phyloP scores from a whole-genome alignment of 92 coral and sea anemone species.

The Porites lobata region DNA sequence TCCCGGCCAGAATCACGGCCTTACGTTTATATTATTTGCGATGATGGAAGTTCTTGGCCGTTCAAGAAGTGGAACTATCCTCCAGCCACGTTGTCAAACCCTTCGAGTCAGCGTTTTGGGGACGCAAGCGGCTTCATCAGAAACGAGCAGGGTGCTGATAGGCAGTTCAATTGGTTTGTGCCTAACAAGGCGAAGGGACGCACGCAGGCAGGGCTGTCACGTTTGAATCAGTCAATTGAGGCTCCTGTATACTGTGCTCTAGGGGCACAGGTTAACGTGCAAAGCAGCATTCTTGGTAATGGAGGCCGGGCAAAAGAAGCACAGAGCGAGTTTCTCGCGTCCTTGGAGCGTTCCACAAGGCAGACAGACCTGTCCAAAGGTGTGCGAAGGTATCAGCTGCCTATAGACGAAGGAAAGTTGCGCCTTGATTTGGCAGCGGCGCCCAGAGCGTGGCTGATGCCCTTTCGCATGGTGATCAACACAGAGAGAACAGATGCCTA shows the following conservation, averaged over 20 bases:
- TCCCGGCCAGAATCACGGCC: too few relatives aligned
- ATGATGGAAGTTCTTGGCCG: too few relatives aligned
- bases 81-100: too few relatives aligned
- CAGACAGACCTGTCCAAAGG: constrained; percentile 18
- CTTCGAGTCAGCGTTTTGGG: too few relatives aligned
- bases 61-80: too few relatives aligned
- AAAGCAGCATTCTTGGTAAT: neutral
- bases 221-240: constrained; percentile 1
- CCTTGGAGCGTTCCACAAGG: constrained; percentile 5
- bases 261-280: constrained; percentile 29
- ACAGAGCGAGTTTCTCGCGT: constrained; percentile 10
- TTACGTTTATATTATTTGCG: too few relatives aligned
- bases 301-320: constrained; percentile 35
- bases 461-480: constrained; percentile 3
- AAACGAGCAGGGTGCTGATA: too few relatives aligned
- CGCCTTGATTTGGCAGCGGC: constrained; percentile 22
- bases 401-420: constrained; percentile 28
- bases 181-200: too few relatives aligned
- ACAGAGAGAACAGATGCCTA: constrained; percentile 13
- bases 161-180: too few relatives aligned
- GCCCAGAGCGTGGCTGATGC: constrained; percentile 39
- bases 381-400: constrained; percentile 36
- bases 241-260: constrained; percentile 23
- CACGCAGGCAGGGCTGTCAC: too few relatives aligned
- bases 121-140: too few relatives aligned